Conservation (phyloP, 2,113 vertebrate genomes). For the Chaenogobius annularis region DNA sequence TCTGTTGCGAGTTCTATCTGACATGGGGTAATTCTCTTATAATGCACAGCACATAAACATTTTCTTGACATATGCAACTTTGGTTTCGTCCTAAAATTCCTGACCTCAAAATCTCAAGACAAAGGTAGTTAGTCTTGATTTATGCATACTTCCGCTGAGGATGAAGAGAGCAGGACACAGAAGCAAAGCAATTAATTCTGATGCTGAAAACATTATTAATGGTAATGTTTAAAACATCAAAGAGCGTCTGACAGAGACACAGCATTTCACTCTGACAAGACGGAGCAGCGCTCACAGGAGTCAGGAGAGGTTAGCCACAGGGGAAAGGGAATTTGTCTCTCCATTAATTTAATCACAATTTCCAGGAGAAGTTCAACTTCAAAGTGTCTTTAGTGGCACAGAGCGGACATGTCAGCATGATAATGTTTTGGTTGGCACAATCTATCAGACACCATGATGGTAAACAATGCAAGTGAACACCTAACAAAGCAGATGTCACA, state of each 20-base stretch:
- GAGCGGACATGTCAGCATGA: neutral
- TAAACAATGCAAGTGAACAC: constrained; percentile 24
- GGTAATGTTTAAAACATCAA: constrained; percentile 77
- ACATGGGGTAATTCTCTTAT: constrained; percentile 5
- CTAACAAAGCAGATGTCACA: constrained; percentile 37
- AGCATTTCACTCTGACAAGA: constrained; percentile 65
- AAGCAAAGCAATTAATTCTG: constrained; percentile 70
- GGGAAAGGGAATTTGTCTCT: constrained; percentile 57
- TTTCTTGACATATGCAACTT: constrained; percentile 42
- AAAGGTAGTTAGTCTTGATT: constrained; percentile 71
- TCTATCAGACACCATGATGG: constrained; percentile 31
- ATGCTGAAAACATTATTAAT: constrained; percentile 77
- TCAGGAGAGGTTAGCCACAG: constrained; percentile 68
- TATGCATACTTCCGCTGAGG: constrained; percentile 61
- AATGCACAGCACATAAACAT: neutral
- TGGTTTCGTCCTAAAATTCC: constrained; percentile 60
- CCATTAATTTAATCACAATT: constrained; percentile 52
- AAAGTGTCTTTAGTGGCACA: constrained; percentile 5
- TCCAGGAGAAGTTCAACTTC: constrained; percentile 35
- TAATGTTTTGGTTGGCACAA: neutral
- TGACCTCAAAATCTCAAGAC: constrained; percentile 69
- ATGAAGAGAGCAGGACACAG: constrained; percentile 67
- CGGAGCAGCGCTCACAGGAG: constrained; percentile 70
- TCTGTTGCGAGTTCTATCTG: constrained; percentile 14
- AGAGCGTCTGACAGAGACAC: constrained; percentile 64